Percentiles rank a stretch among this genome's conserved stretches.
Evolutionary conservation across 2,888 invertebrate genomes (phyloP).

Genomic region (Sinohyriopsis cumingii): DNA sequence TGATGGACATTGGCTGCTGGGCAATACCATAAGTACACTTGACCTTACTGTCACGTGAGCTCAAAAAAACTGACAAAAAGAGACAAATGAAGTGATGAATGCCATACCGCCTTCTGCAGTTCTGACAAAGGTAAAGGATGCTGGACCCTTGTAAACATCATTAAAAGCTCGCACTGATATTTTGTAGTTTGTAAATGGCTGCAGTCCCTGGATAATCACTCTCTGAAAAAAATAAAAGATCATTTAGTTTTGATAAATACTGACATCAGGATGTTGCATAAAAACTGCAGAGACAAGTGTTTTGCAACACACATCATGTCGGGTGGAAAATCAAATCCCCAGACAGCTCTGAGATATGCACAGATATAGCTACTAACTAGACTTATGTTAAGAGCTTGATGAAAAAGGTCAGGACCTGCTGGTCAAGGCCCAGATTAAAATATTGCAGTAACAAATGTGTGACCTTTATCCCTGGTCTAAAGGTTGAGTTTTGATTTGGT

Average conservation of each 20-base stretch:
- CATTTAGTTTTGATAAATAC: not conserved
- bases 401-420: too few species aligned
- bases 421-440: too few species aligned
- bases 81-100: slow-evolving; percentile 33
- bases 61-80: not conserved
- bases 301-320: too few species aligned
- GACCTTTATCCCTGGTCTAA: too few species aligned
- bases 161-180: slow-evolving; percentile 85
- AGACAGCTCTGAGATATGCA: too few species aligned
- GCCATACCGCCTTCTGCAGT: slow-evolving; percentile 86
- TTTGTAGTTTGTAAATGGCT: slow-evolving; percentile 83
- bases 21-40: not conserved
- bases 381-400: too few species aligned
- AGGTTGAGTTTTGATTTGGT: too few species aligned
- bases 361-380: too few species aligned
- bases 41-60: not conserved
- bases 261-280: not conserved
- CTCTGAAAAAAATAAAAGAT: slow-evolving; percentile 74
- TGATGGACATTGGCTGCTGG: not conserved
- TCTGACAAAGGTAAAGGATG: slow-evolving; percentile 81
- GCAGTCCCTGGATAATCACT: slow-evolving; percentile 79
- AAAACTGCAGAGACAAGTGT: too few species aligned
- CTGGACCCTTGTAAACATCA: slow-evolving; percentile 83
- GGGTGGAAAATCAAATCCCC: too few species aligned
- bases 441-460: too few species aligned